Percentiles rank a stretch among this genome's conserved stretches.
Conservation (phyloP, 2,113 vertebrate genomes). For the Callocephalon fimbriatum region DNA sequence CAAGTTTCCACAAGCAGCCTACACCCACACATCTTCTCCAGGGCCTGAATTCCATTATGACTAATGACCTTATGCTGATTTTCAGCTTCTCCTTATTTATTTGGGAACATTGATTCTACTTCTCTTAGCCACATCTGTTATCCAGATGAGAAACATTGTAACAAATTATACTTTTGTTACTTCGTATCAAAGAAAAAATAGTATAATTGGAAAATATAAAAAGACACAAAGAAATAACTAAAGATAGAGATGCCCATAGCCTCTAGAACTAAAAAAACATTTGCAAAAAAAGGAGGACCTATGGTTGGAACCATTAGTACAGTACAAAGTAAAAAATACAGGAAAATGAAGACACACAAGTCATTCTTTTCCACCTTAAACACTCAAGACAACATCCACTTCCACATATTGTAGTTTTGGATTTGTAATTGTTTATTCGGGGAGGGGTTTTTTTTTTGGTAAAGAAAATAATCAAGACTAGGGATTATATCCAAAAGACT, state of each 20-base stretch:
- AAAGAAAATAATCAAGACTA: background rate
- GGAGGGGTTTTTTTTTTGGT: background rate
- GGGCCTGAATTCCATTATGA: background rate
- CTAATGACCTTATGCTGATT: background rate
- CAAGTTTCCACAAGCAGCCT: background rate
- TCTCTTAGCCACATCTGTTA: background rate
- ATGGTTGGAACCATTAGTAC: background rate
- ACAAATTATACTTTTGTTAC: background rate
- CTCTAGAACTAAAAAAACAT: background rate
- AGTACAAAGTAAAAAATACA: background rate
- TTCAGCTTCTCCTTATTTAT: background rate
- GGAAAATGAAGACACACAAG: background rate
- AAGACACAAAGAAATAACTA: background rate
- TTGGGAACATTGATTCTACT: background rate
- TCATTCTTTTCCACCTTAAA: background rate
- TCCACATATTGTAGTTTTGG: background rate
- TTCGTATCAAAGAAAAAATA: background rate
- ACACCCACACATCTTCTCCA: background rate
- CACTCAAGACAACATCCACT: accelerated
- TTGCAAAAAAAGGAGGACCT: background rate
- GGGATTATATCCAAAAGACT: background rate
- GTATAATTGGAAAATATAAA: background rate
- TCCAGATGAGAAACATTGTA: background rate
- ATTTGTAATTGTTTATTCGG: background rate
- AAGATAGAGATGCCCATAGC: background rate